Evolutionary conservation across 2,888 invertebrate species (phyloP), one percentile per base, ranked within the genome.

Genomic region (Drosophila falleni): DNA sequence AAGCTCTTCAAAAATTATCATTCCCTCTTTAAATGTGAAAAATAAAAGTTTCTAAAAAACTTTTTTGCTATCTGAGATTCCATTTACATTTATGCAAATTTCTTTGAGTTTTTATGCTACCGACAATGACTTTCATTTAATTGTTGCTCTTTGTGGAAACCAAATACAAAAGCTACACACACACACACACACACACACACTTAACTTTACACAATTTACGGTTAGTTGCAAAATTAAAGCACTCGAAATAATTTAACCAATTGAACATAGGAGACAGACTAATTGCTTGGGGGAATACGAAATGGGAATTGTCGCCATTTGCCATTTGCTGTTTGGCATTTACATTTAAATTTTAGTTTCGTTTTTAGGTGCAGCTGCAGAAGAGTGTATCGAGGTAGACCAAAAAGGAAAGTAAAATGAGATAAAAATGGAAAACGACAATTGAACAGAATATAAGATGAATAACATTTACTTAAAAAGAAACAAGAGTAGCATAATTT

Each of bases 221-320:
- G 23, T 55, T 50, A 53, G 39, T 55, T 71, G 53, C 51, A 49
- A 68, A 80, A 66, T 77, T 55, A 66, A 81, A 71, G 64, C 67
- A 73, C 65, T 59, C 46, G 42, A 64, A 68, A 87, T 80, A 83
- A 80, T 80, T 79, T 58, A 61, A 62, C 51, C 73, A 71, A 80
- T 84, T 87, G 59, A 74, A 75, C 71, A 64, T 74, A 81, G 81
- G 74, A 77, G 53, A 53, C 44, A 71, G 26, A 68, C 86, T 80
- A 87, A 86, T 79, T 87, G 87, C 81, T 78, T 71, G 63, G 62
- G 87, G 79, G 76, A 64, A 60, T 68, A 60, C 67, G 37, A 61
- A 71, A 62, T 60, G 63, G 44, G 53, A 65, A 71, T 47, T 47
- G 75, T 67, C 74, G 60, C 47, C 56, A 33, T 55, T 69, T 56